Base-by-base conservation (phyloP, 2,797 vertebrate genomes). In the Myotis daubentonii region DNA sequence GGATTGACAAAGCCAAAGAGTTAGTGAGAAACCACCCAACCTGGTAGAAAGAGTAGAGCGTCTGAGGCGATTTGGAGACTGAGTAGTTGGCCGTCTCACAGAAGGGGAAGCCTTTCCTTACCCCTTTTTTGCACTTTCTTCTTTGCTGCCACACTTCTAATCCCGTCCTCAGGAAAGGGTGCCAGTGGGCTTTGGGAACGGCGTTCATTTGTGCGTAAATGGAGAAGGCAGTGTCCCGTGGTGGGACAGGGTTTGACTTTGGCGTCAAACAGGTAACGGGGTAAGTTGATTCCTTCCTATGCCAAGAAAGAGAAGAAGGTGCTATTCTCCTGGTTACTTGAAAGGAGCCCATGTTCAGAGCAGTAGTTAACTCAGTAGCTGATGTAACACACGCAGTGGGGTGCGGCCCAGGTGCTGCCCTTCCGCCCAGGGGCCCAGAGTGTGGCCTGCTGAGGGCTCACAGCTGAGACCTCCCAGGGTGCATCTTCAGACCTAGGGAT, bases 381-480 rank as follows among this genome's bases (percentile, higher is more conserved):
- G 65, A 13, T 25, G 6, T 2, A 30, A 57, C 36, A 8, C 8
- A 7, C 0, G 2, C 22, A 36, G 19, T 13, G 6, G 3, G 17
- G 17, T 33, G 5, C 80, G 79, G 51, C 9, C 6, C 5, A 44
- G 17, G 30, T 11, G 3, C 51, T 19, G 12, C 20, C 70, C 57
- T 53, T 84, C 55, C 19, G 36, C 76, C n/a, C 16, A 41, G n/a
- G 78, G 36, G 9, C 82, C 49, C 76, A 47, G 55, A 60, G 8
- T 7, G 25, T 33, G 44, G n/a, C 25, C 33, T n/a, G 13, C 15
- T 11, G 65, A 60, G 79, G 51, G 19, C 9, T 72, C 36, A 38
- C 6, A 28, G 23, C 60, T 51, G 16, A 74, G 51, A 33, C 44
- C 8, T 7, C 80, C 41, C 44, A 25, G 13, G 9, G n/a, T 8